phyloP scores from a whole-genome alignment of 2,888 invertebrate genomes.

The Diadegma fenestrale region DNA sequence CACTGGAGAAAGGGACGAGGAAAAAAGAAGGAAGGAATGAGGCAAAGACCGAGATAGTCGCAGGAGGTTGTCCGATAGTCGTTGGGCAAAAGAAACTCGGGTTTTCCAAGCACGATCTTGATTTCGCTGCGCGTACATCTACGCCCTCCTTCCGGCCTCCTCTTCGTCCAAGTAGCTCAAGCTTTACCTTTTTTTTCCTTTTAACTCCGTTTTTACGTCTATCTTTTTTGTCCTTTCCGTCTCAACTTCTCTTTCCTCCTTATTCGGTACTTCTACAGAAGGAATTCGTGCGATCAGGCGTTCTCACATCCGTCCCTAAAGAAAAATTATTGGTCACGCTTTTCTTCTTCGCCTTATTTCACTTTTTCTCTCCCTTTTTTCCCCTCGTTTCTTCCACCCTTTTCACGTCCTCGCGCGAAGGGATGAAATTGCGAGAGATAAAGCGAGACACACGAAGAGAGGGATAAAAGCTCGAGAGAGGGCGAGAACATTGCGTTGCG shows the following conservation, averaged over 20 bases:
- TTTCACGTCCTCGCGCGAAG: slow-evolving; percentile 12
- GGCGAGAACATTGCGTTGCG: slow-evolving; percentile 55
- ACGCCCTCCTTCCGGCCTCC: slow-evolving; percentile 49
- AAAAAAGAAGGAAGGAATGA: slow-evolving; percentile 4
- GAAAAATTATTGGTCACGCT: slow-evolving; percentile 64
- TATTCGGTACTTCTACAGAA: slow-evolving; percentile 45
- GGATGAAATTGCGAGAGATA: slow-evolving; percentile 28
- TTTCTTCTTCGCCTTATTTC: slow-evolving; percentile 56
- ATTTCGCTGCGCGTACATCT: slow-evolving; percentile 66
- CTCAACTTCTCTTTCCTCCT: slow-evolving; percentile 26
- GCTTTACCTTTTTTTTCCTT: slow-evolving; percentile 58
- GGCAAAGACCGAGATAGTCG: slow-evolving; percentile 21
- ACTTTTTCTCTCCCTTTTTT: slow-evolving; percentile 14
- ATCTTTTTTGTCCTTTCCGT: slow-evolving; percentile 18
- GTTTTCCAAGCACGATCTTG: slow-evolving; percentile 70
- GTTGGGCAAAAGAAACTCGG: slow-evolving; percentile 64
- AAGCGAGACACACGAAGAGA: slow-evolving; percentile 23
- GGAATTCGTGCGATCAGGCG: slow-evolving; percentile 54
- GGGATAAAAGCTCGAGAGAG: slow-evolving; percentile 1
- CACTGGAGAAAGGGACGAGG: neutral
- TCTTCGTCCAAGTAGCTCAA: slow-evolving; percentile 30
- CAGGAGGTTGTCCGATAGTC: slow-evolving; percentile 45
- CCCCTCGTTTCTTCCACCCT: neutral
- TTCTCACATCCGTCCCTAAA: slow-evolving; percentile 54
- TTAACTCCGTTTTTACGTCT: slow-evolving; percentile 11